Conservation (phyloP, 2,888 invertebrate species). For the Pandemis cinnamomeana region DNA sequence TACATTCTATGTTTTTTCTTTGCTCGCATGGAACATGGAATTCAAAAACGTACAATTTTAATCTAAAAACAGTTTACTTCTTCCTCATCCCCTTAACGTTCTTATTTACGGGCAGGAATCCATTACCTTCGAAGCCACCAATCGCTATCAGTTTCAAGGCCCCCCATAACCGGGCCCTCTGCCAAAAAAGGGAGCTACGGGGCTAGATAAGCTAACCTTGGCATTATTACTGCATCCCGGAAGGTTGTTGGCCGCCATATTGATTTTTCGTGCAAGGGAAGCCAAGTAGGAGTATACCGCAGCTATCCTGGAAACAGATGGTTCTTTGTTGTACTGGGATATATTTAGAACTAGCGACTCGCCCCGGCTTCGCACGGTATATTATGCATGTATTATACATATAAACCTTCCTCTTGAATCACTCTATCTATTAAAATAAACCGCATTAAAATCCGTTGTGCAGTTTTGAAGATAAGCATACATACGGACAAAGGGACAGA, state of each 20-base stretch:
- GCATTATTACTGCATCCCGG: conserved; percentile 10
- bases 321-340: background rate
- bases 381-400: too few species aligned
- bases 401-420: too few species aligned
- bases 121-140: background rate
- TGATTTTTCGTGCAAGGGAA: conserved; percentile 9
- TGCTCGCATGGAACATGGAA: too few species aligned
- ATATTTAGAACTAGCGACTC: too few species aligned
- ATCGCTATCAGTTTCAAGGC: background rate
- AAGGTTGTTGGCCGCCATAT: conserved; percentile 15
- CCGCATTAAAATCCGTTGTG: too few species aligned
- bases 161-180: background rate
- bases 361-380: too few species aligned
- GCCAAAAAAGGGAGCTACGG: conserved; percentile 2
- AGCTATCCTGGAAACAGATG: background rate
- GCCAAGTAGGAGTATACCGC: background rate
- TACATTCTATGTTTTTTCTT: too few species aligned
- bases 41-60: too few species aligned
- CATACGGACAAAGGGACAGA: too few species aligned
- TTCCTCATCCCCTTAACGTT: background rate
- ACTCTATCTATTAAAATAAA: too few species aligned
- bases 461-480: too few species aligned
- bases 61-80: background rate
- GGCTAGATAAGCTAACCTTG: conserved; percentile 5
- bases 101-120: background rate